These are phyloP conservation scores for Plecturocebus donacophilus DNA, from an alignment of 2,113 vertebrate genomes.

Conservation along the genomic window DNA sequence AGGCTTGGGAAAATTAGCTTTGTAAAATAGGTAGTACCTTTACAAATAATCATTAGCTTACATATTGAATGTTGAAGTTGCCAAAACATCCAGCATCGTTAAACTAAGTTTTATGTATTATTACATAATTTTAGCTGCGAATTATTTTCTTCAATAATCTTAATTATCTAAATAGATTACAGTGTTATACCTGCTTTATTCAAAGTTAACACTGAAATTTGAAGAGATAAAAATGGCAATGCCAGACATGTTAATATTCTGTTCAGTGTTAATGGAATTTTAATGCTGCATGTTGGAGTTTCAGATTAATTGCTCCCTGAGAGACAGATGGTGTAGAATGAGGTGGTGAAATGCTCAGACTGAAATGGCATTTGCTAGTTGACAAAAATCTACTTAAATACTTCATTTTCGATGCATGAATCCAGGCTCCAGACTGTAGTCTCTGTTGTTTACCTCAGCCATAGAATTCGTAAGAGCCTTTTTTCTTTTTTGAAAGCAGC, in stretches of 20 bases:
- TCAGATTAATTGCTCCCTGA: conserved; percentile 64
- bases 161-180: conserved; percentile 54
- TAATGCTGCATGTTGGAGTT: conserved; percentile 52
- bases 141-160: conserved; percentile 48
- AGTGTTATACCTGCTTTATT: conserved; percentile 40
- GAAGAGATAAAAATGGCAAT: conserved; percentile 41
- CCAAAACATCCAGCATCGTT: background rate
- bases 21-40: background rate
- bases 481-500: background rate
- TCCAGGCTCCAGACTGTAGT: conserved; percentile 41
- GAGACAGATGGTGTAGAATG: conserved; percentile 47
- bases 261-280: conserved; percentile 62
- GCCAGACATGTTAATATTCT: conserved; percentile 42
- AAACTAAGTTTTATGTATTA: background rate
- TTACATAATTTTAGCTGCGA: conserved; percentile 24
- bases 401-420: conserved; percentile 41
- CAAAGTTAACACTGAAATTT: conserved; percentile 59
- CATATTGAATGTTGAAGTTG: background rate
- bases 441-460: background rate
- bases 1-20: background rate
- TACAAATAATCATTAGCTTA: background rate
- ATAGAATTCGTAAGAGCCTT: background rate
- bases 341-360: conserved; percentile 55
- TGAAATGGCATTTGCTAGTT: conserved; percentile 58
- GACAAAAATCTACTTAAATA: conserved; percentile 53